These are phyloP conservation scores for Plecotus auritus DNA, from an alignment of 2,113 vertebrate genomes.

Conservation along the genomic window DNA sequence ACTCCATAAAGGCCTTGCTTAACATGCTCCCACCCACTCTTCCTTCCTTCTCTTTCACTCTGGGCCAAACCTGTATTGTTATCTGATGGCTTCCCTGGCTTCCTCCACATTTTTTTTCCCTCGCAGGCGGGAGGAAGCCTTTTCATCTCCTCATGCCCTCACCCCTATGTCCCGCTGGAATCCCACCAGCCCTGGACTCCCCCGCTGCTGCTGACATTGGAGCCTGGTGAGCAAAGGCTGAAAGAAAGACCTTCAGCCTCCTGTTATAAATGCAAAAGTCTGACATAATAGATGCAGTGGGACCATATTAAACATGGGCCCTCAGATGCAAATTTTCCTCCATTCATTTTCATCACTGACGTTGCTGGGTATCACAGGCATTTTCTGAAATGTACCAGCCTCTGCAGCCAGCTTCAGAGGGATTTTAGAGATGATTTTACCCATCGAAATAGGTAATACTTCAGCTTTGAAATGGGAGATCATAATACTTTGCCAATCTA, in stretches of 20 bases:
- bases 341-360: not conserved
- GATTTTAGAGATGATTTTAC: slow-evolving; percentile 63
- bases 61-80: not conserved
- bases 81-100: not conserved
- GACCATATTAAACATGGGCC: not conserved
- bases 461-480: slow-evolving; percentile 67
- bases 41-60: not conserved
- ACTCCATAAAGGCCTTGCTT: not conserved
- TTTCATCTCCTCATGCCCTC: not conserved
- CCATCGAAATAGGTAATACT: slow-evolving; percentile 62
- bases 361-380: not conserved
- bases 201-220: not conserved
- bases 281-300: not conserved
- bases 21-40: not conserved
- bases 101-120: not conserved
- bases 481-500: slow-evolving; percentile 71
- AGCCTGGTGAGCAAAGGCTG: not conserved
- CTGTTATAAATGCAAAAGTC: not conserved
- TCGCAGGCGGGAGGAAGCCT: not conserved
- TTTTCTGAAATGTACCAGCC: slow-evolving; percentile 48
- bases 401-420: slow-evolving; percentile 20
- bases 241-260: not conserved
- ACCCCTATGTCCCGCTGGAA: not conserved
- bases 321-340: not conserved
- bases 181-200: not conserved